Evolutionary conservation across 1,140 invertebrate species (phyloP).

Genomic region (Andricus grossulariae): DNA sequence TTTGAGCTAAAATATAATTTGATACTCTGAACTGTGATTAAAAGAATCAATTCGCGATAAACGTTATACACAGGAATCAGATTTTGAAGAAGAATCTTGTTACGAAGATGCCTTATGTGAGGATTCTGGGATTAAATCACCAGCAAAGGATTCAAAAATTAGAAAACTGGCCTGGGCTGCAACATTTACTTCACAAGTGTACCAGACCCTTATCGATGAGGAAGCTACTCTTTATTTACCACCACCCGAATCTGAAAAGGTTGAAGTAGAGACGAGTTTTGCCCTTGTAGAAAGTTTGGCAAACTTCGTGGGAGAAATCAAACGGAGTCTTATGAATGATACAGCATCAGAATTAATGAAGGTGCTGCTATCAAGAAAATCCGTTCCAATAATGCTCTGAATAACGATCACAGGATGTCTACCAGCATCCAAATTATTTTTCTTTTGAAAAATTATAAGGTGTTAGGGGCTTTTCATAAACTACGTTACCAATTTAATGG

Average conservation of each 20-base stretch:
- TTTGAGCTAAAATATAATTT: too few relatives aligned
- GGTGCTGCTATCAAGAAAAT: slow-evolving; percentile 18
- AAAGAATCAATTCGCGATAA: slow-evolving; percentile 12
- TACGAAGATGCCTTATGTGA: slow-evolving; percentile 57
- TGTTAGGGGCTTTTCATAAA: too few relatives aligned
- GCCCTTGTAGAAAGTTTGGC: slow-evolving; percentile 9
- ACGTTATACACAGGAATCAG: slow-evolving; percentile 45
- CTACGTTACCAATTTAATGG: too few relatives aligned
- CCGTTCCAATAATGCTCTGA: too few relatives aligned
- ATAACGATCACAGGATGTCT: too few relatives aligned
- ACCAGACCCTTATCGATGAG: slow-evolving; percentile 65
- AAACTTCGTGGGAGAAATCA: slow-evolving; percentile 28
- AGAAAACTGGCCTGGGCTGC: slow-evolving; percentile 59
- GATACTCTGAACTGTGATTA: neutral
- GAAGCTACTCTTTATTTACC: slow-evolving; percentile 57
- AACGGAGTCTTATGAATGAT: slow-evolving; percentile 11
- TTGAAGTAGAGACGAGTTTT: slow-evolving; percentile 4
- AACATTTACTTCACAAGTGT: slow-evolving; percentile 63
- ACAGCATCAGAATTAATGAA: neutral
- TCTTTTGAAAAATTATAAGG: too few relatives aligned
- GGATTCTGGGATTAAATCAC: slow-evolving; percentile 42
- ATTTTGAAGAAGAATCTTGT: slow-evolving; percentile 49
- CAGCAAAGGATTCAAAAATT: slow-evolving; percentile 52
- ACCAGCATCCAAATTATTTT: too few relatives aligned
- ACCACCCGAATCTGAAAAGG: neutral